Evolutionary conservation across 2,888 invertebrate species (phyloP), one percentile per base, ranked within the genome.

Genomic region (Nomada hirtipes): DNA sequence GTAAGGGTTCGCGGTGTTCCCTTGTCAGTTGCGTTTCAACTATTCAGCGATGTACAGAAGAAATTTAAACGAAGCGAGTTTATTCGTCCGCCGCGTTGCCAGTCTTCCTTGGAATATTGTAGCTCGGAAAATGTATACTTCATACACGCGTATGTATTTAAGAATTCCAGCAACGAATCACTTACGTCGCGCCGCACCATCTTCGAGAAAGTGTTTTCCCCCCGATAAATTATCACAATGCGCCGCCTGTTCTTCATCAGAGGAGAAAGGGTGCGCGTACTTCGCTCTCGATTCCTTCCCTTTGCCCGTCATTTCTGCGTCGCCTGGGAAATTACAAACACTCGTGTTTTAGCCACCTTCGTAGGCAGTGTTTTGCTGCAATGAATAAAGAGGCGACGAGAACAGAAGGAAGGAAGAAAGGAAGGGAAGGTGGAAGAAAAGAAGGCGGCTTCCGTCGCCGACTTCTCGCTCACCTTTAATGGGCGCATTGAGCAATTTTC

Each of bases 401-500:
- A 7, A 10, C 15, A n/a, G 10, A 7, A 36, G 36, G 36, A 47
- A 11, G 4, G 36, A 36, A 53, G n/a, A 23, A n/a, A 42, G 10
- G 18, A 36, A 23, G 11, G 36, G 13, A 29, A 20, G 44, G 7
- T n/a, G 18, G 9, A 44, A 26, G 59, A 52, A 29, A 52, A 60
- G 53, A 68, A 4, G 42, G 52, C 36, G 72, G 79, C 60, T 70
- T 69, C 73, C 69, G 47, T 36, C 50, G 65, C 44, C 10, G 47
- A 13, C 42, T 76, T 53, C 10, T 59, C n/a, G 57, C 18, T 47
- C 44, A 82, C 26, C 68, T 72, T 76, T 80, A 71, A 69, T 59
- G 68, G 55, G 1, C 55, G 67, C 50, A n/a, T 79, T 75, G 79
- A 69, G 79, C 55, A 71, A 83, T 83, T 79, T 83, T 83, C 83